phyloP scores from a whole-genome alignment of 1,140 invertebrate genomes.

The Leucophenga varia region DNA sequence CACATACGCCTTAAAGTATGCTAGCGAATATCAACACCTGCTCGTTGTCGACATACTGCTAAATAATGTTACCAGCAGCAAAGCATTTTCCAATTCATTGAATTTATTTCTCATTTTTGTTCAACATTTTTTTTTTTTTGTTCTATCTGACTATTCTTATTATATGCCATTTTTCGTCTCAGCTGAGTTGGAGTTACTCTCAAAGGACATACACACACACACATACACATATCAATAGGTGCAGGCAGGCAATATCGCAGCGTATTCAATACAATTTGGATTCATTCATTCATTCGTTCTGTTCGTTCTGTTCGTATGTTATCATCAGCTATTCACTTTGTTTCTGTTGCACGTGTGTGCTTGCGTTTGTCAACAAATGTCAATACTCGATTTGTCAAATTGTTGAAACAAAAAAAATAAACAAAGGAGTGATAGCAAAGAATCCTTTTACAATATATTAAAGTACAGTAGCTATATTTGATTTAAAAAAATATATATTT shows the following conservation, averaged over 20 bases:
- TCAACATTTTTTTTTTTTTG: neutral
- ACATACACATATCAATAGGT: slow-evolving; percentile 12
- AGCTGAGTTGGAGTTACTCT: too few species aligned
- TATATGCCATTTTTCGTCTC: slow-evolving; percentile 1
- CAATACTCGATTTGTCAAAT: slow-evolving; percentile 54
- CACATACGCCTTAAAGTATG: too few species aligned
- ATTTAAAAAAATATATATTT: too few species aligned
- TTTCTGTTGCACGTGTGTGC: slow-evolving; percentile 19
- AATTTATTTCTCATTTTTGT: slow-evolving; percentile 32
- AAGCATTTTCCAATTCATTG: slow-evolving; percentile 56
- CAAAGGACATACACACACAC: slow-evolving; percentile 16
- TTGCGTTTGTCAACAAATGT: slow-evolving; percentile 39
- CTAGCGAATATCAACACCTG: slow-evolving; percentile 3
- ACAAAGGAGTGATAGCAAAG: too few species aligned
- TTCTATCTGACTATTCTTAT: slow-evolving; percentile 18
- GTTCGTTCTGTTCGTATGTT: too few species aligned
- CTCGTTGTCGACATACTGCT: slow-evolving; percentile 17
- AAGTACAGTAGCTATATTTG: too few species aligned
- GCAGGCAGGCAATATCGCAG: neutral
- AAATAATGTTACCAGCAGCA: slow-evolving; percentile 45
- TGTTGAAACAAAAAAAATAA: slow-evolving; percentile 38
- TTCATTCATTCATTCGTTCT: too few species aligned
- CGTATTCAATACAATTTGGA: too few species aligned
- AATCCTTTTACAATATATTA: too few species aligned
- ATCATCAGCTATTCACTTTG: slow-evolving; percentile 23